Percentiles rank a stretch among this genome's conserved stretches.
phyloP scores from a whole-genome alignment of 2,888 invertebrate species.

The Caenorhabditis sinica region DNA sequence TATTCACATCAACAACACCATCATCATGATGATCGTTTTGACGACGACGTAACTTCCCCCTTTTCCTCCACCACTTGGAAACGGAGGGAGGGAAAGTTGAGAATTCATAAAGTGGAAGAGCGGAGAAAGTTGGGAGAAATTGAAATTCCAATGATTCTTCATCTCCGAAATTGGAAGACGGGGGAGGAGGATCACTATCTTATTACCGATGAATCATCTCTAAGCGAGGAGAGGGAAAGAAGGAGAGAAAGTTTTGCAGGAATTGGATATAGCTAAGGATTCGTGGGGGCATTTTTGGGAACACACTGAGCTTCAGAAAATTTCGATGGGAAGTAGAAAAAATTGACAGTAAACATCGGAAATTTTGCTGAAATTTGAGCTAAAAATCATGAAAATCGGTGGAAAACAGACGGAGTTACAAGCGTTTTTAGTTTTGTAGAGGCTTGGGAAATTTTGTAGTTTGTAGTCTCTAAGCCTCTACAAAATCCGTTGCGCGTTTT shows the following conservation, averaged over 20 bases:
- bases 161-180: not conserved
- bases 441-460: no score
- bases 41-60: not conserved
- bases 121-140: constrained; percentile 7
- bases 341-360: no score
- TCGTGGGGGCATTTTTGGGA: no score
- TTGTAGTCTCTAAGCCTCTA: no score
- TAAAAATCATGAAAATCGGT: no score
- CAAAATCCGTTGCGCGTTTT: no score
- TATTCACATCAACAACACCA: constrained; percentile 2
- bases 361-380: no score
- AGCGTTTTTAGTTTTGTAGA: no score
- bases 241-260: constrained; percentile 10
- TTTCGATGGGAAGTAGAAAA: no score
- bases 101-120: not conserved
- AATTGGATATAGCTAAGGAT: not conserved
- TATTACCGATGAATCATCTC: constrained; percentile 11
- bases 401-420: no score
- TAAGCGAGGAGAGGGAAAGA: not conserved
- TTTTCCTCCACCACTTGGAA: not conserved
- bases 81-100: not conserved
- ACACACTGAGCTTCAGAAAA: no score
- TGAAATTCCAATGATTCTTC: not conserved
- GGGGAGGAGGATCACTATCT: not conserved
- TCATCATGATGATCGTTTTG: constrained; percentile 11